Evolutionary conservation across 2,888 invertebrate species (phyloP).

Genomic region (Drosophila infuscata): DNA sequence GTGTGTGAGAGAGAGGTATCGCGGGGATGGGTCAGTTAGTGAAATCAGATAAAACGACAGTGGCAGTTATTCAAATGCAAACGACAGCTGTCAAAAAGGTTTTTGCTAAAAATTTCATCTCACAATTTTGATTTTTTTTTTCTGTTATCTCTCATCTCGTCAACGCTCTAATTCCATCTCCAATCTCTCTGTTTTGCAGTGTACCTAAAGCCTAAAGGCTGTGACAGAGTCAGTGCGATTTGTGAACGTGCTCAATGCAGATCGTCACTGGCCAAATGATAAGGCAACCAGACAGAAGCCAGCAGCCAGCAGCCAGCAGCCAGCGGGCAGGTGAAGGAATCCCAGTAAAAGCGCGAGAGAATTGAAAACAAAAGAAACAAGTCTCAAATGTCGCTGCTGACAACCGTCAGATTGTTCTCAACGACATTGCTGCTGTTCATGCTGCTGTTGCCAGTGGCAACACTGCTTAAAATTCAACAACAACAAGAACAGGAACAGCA

Average conservation of each 20-base stretch:
- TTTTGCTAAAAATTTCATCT: slow-evolving; percentile 65
- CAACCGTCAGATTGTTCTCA: slow-evolving; percentile 57
- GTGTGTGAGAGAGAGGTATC: background rate
- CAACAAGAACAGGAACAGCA: slow-evolving; percentile 21
- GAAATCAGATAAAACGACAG: slow-evolving; percentile 43
- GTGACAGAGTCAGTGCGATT: slow-evolving; percentile 22
- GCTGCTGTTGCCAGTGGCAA: slow-evolving; percentile 46
- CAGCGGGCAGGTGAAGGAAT: slow-evolving; percentile 17
- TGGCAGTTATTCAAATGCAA: slow-evolving; percentile 81
- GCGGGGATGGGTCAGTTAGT: background rate
- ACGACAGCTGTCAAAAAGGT: slow-evolving; percentile 79
- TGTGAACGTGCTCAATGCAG: slow-evolving; percentile 31
- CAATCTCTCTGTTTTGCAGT: slow-evolving; percentile 29
- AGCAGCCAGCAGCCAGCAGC: slow-evolving; percentile 17
- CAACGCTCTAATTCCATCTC: background rate
- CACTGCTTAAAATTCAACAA: slow-evolving; percentile 42
- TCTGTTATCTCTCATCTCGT: slow-evolving; percentile 11
- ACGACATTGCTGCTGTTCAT: slow-evolving; percentile 64
- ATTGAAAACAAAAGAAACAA: slow-evolving; percentile 47
- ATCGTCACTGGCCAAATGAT: slow-evolving; percentile 56
- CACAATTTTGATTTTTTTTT: background rate
- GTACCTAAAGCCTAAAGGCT: slow-evolving; percentile 50
- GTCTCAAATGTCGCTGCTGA: slow-evolving; percentile 74
- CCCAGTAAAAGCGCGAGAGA: slow-evolving; percentile 16
- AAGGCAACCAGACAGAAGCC: slow-evolving; percentile 10